Base-by-base conservation (phyloP, 2,113 vertebrate species). In the Ictalurus punctatus region DNA sequence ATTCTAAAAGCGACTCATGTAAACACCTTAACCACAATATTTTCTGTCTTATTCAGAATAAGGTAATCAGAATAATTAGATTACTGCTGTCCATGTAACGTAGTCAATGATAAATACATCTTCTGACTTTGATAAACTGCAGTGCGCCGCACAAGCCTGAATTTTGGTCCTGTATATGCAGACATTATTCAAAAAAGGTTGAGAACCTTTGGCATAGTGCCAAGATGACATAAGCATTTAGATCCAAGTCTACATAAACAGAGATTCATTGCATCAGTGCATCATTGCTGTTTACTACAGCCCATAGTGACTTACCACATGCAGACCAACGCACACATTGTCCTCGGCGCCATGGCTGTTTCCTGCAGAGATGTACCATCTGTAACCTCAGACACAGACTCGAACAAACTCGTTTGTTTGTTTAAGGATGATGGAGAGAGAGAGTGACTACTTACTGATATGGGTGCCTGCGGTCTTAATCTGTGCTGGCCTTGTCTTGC, bases 341-440 rank as follows among this genome's bases (percentile, higher is more conserved):
- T 67, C 37, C 79, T 80, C 52, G 3, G 48, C n/a, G 7, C 61
- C 48, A 58, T n/a, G 21, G 52, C 63, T 59, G 44, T 25, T 82
- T 84, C 63, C 82, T 83, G 67, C 87, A 61, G 87, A 88, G 87
- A 48, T 37, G 34, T 30, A 52, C 52, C 27, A 74, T 76, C 87
- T 88, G 54, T 76, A 76, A 83, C 81, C 87, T 61, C 37, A 61
- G 87, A 61, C 74, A 54, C 84, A 56, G 58, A 65, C 86, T 52
- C 19, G 27, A 80, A 61, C 65, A 74, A 27, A 88, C 65, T 73
- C 34, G 54, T n/a, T 59, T 74, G 80, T 61, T 83, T 74, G 52
- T 88, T 59, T 88, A 88, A 87, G 85, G 37, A 86, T 79, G 93
- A 93, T 94, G 92, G 92, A 93, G 92, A 93, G 94, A 93, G 91